Evolutionary conservation across 30 jellyfish, hydroid and myxozoan species (phyloP), one percentile per base, ranked within the genome.

Genomic region (Pelagia noctiluca): DNA sequence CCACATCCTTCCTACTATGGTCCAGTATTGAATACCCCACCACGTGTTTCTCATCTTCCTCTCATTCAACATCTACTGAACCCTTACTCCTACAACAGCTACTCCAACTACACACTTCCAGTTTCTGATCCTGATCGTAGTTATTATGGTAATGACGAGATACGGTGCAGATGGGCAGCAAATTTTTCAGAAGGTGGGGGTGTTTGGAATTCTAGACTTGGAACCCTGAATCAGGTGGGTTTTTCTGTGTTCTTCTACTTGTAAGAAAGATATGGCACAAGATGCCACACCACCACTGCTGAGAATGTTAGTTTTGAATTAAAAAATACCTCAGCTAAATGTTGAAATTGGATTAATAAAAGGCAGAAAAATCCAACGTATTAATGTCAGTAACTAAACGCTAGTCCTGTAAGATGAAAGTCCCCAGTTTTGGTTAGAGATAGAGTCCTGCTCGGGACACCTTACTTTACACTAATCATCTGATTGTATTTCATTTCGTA

Each of bases 161-260:
- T 77, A 19, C 32, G 53, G 32, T 77, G 88, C 79, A 57, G 88
- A 60, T 77, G 88, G 88, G 88, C 88, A 7, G 63, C 88, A 2
- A 60, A 57, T 60, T 12, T 60, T 19, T 10, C 48, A 16, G 88
- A 77, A 60, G 88, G 88, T 11, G 88, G 88, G 12, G 88, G 88
- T 30, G 63, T 77, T 3, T 77, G 88, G 88, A 77, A 77, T 35
- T 29, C 30, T 69, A 35, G 88, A 60, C 25, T 30, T 46, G 88
- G 88, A 33, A 77, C 88, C 10, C 88, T 77, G 1, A 49, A 54
- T 35, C 29, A 64, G 80, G 88, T 77, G 16, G 16, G 88, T 8
- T 42, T 5, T 42, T 42, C 8, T 16, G 16, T n/a, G n/a, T n/a
- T n/a, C n/a, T n/a, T n/a, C n/a, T n/a, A n/a, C n/a, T n/a, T n/a